Evolutionary conservation across 2,888 invertebrate species (phyloP).

Genomic region (Plebejus anna): DNA sequence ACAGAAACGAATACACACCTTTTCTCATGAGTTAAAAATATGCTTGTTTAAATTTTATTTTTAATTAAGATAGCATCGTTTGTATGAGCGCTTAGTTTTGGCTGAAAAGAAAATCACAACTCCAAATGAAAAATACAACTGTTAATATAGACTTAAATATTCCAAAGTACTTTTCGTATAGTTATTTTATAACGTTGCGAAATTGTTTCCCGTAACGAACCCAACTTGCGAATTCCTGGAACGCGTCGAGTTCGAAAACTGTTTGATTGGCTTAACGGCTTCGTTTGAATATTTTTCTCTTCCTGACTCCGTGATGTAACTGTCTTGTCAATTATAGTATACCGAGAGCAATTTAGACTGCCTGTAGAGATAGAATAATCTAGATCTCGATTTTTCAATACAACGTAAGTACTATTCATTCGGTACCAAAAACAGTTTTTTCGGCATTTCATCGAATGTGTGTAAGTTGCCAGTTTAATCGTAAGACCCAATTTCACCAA

Average conservation of each 20-base stretch:
- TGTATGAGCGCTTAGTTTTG: background rate
- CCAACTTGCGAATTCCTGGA: background rate
- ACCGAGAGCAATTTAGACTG: slow-evolving; percentile 12
- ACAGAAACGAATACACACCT: background rate
- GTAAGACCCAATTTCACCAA: no score
- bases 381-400: slow-evolving; percentile 3
- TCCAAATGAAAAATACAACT: background rate
- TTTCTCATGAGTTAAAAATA: no score
- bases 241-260: background rate
- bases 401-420: no score
- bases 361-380: slow-evolving; percentile 17
- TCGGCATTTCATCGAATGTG: background rate
- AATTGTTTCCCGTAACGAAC: slow-evolving; percentile 7
- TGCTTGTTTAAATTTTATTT: background rate
- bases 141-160: background rate
- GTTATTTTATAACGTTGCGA: background rate
- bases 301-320: slow-evolving; percentile 15
- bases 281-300: slow-evolving; percentile 9
- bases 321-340: slow-evolving; percentile 27
- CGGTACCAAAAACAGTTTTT: background rate
- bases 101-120: background rate
- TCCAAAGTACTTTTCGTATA: background rate
- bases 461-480: background rate
- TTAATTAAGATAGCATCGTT: background rate
- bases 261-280: slow-evolving; percentile 18